Base-by-base conservation (phyloP, 2,797 vertebrate genomes). In the Coregonus suidteri region DNA sequence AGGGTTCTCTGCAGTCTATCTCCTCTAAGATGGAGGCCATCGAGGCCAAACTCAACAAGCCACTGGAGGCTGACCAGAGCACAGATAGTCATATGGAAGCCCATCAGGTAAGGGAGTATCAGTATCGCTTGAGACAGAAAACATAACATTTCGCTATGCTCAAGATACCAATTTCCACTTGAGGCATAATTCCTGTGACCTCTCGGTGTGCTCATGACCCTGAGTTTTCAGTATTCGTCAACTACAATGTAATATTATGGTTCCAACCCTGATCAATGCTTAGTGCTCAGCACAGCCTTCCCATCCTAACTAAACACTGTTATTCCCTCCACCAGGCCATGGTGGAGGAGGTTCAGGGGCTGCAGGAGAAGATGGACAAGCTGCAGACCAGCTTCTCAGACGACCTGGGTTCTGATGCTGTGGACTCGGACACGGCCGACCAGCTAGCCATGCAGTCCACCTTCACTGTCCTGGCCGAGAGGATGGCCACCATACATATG, bases 401-500 rank as follows among this genome's bases (percentile, higher is more conserved):
- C 15, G 96, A 98, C 67, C 90, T 98, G 79, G 92, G 91, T 78
- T 93, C 94, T 0, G 91, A 95, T 34, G 86, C 90, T 0, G 88
- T 92, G 30, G 97, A 98, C 74, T 88, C 94, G 0, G 97, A 97
- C 86, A 75, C 89, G 84, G 90, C 90, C 0, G 87, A 98, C 83
- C 97, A 96, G 86, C 91, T 97, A 81, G 96, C 97, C 54, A 87
- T 99, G 89, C 97, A 97, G 84, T 98, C 98, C 67, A 99, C 97
- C 0, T 96, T 99, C 3, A 96, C 95, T 0, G 97, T 99, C 71
- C 84, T 99, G 79, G 97, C 95, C 0, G 96, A 99, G 84, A 89
- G 98, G 59, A 98, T 99, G 97, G 95, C 97, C 85, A 99, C 98
- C 56, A 99, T 99, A 88, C 95, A 93, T 82, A 99, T 98, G 97